Conservation (phyloP, 1,140 invertebrate genomes). For the Epicauta chinensis region DNA sequence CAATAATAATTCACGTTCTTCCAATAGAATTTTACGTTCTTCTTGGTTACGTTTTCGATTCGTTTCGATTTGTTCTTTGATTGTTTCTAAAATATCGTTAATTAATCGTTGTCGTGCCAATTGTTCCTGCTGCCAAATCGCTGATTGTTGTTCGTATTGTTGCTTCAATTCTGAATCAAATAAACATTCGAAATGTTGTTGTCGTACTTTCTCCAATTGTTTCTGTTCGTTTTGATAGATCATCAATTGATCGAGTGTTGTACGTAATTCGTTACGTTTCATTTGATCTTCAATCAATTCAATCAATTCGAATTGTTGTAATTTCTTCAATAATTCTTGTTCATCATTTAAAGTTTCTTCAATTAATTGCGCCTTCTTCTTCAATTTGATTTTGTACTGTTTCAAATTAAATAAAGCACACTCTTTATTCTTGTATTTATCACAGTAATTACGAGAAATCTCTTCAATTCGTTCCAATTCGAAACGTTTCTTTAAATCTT, state of each 20-base stretch:
- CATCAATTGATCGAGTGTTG: conserved; percentile 42
- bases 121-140: conserved; percentile 41
- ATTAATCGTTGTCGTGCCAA: conserved; percentile 28
- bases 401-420: conserved; percentile 48
- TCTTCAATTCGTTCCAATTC: conserved; percentile 38
- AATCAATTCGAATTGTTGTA: conserved; percentile 39
- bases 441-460: conserved; percentile 35
- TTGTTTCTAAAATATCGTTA: conserved; percentile 29
- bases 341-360: conserved; percentile 48
- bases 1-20: conserved; percentile 42
- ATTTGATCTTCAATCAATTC: conserved; percentile 33
- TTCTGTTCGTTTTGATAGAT: conserved; percentile 45
- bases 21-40: conserved; percentile 39
- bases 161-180: conserved; percentile 52
- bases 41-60: conserved; percentile 39
- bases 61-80: conserved; percentile 35
- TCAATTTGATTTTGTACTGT: conserved; percentile 48
- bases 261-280: conserved; percentile 35
- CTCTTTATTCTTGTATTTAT: conserved; percentile 43
- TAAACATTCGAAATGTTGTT: conserved; percentile 46
- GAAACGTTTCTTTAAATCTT: conserved; percentile 32
- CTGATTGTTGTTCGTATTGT: conserved; percentile 49
- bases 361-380: conserved; percentile 46
- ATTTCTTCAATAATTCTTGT: conserved; percentile 42
- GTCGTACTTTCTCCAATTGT: conserved; percentile 45